Conservation (phyloP, 2,113 vertebrate genomes). For the Pungitius pungitius region DNA sequence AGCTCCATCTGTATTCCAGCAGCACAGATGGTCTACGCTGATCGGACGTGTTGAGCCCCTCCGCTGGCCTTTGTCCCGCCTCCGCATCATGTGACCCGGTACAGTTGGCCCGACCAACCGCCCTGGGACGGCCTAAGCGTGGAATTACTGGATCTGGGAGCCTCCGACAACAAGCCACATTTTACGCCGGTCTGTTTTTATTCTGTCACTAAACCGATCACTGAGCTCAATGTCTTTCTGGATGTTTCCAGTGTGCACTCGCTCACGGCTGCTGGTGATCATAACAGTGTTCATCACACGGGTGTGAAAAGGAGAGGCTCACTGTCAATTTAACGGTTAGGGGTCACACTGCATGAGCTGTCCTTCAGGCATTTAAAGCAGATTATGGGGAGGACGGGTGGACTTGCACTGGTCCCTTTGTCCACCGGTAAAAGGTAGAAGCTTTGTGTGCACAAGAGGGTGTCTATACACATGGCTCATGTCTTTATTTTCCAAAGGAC, state of each 20-base stretch:
- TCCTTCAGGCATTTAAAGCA: conserved; percentile 9
- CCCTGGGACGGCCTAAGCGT: conserved; percentile 27
- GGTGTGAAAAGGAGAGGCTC: conserved; percentile 31
- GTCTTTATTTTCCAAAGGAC: conserved; percentile 3
- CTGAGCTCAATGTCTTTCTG: conserved; percentile 13
- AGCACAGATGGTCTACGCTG: conserved; percentile 64
- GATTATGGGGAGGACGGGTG: conserved; percentile 8
- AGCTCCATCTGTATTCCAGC: conserved; percentile 63
- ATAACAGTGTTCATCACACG: conserved; percentile 18
- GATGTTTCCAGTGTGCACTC: conserved; percentile 11
- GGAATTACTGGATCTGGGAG: conserved; percentile 44
- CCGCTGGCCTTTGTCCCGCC: conserved; percentile 64
- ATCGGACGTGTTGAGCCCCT: conserved; percentile 64
- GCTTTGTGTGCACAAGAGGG: neutral
- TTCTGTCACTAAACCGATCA: conserved; percentile 28
- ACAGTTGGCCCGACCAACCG: conserved; percentile 33
- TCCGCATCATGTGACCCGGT: conserved; percentile 22
- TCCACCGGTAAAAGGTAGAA: neutral
- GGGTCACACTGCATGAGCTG: neutral
- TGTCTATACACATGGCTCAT: neutral
- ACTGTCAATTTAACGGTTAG: conserved; percentile 32
- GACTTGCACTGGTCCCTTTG: neutral
- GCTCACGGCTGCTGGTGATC: neutral
- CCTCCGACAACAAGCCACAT: conserved; percentile 34
- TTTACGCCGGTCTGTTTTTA: conserved; percentile 27